Evolutionary conservation across 2,113 vertebrate species (phyloP).

Genomic region (Rhodinocichla rosea): DNA sequence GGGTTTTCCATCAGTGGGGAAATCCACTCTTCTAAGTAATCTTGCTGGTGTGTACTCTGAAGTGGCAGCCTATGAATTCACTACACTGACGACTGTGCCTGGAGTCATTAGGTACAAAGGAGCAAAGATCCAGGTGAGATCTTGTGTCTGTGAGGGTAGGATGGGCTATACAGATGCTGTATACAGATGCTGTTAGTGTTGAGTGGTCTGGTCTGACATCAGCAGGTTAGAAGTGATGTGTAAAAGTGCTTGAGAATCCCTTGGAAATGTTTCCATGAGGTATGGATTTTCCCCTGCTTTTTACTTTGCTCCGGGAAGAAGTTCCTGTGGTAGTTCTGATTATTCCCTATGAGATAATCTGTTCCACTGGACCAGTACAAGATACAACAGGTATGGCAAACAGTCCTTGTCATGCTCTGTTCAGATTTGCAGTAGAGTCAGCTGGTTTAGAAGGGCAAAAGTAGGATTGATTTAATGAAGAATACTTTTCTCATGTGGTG

Average conservation of each 20-base stretch:
- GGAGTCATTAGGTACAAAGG: constrained; percentile 98
- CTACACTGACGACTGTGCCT: constrained; percentile 94
- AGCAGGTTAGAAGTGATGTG: not conserved
- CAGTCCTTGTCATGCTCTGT: accelerated
- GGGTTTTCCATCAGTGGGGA: constrained; percentile 96
- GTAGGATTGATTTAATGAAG: not conserved
- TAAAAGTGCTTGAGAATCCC: not conserved
- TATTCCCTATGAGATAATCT: not conserved
- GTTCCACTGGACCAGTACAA: not conserved
- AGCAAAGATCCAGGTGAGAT: constrained; percentile 93
- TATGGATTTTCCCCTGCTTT: not conserved
- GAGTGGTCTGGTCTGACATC: not conserved
- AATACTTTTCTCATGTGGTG: not conserved
- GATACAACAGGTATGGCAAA: not conserved
- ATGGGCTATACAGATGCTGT: accelerated
- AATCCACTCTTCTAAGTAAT: constrained; percentile 96
- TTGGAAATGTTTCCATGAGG: not conserved
- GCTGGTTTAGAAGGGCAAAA: not conserved
- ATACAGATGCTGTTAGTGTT: not conserved
- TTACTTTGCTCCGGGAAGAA: not conserved
- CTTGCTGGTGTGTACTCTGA: constrained; percentile 97
- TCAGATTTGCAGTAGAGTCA: not conserved
- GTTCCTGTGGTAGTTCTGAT: not conserved
- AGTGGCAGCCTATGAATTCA: constrained; percentile 97
- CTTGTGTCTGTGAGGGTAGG: not conserved